phyloP scores from a whole-genome alignment of 2,113 vertebrate genomes.

The Numenius arquata region DNA sequence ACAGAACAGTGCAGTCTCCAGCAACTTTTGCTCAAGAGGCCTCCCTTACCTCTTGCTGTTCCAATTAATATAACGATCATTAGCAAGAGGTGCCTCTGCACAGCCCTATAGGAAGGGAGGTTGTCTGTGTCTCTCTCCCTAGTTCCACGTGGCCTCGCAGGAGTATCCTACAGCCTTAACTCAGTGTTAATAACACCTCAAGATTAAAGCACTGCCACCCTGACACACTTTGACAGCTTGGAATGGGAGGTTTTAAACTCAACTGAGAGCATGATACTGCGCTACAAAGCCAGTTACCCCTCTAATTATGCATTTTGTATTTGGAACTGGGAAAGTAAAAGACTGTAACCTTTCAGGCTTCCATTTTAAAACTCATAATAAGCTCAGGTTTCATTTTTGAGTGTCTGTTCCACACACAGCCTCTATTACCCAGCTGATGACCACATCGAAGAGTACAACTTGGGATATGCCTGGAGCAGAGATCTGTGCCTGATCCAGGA shows the following conservation, averaged over 20 bases:
- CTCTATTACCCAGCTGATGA: not conserved
- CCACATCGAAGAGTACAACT: not conserved
- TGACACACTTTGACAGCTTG: not conserved
- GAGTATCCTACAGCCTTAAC: not conserved
- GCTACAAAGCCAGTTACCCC: not conserved
- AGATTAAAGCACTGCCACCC: not conserved
- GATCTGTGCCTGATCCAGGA: not conserved
- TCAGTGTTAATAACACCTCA: not conserved
- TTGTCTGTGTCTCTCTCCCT: not conserved
- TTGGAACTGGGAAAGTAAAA: not conserved
- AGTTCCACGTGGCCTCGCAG: not conserved
- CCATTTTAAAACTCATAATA: not conserved
- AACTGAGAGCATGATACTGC: not conserved
- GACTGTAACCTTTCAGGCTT: constrained; percentile 1
- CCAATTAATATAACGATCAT: not conserved
- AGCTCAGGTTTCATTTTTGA: not conserved
- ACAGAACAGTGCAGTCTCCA: not conserved
- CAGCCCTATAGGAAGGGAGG: not conserved
- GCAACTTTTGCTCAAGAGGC: not conserved
- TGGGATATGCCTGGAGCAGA: not conserved
- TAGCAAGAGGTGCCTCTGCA: not conserved
- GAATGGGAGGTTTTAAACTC: not conserved
- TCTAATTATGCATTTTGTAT: not conserved
- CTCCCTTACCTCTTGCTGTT: not conserved
- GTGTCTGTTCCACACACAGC: not conserved